Evolutionary conservation across 2,113 vertebrate species (phyloP).

Genomic region (Aegotheles bennettii): DNA sequence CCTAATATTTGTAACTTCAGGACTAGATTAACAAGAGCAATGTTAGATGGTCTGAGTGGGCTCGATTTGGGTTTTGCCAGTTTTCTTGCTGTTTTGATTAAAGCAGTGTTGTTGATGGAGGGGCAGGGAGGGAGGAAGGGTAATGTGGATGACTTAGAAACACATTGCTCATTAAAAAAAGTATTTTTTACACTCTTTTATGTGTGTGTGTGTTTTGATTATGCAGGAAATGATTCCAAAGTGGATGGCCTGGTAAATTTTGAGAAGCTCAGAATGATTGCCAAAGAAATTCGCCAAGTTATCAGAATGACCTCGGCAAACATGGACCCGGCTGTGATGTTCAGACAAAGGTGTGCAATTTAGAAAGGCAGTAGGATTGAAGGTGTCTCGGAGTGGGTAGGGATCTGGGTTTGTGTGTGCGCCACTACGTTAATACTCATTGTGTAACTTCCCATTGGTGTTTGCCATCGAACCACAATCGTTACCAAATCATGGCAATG

Average conservation of each 20-base stretch:
- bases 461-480: neutral
- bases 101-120: neutral
- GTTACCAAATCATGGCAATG: neutral
- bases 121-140: neutral
- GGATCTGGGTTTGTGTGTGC: neutral
- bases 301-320: constrained; percentile 93
- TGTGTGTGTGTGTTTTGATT: neutral
- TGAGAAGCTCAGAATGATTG: constrained; percentile 96
- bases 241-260: constrained; percentile 97
- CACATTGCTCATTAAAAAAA: neutral
- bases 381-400: neutral
- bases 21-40: neutral
- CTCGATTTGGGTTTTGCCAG: neutral
- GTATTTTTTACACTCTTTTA: neutral
- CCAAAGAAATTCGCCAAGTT: constrained; percentile 93
- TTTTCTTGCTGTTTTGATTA: neutral
- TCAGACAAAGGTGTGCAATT: constrained; percentile 90
- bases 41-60: neutral
- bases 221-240: constrained; percentile 89
- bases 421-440: neutral
- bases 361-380: neutral
- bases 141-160: neutral
- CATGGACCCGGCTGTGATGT: constrained; percentile 98
- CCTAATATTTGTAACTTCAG: neutral
- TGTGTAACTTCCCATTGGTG: neutral